Base-by-base conservation (phyloP, 2,888 invertebrate genomes). In the Apotomis capreana region DNA sequence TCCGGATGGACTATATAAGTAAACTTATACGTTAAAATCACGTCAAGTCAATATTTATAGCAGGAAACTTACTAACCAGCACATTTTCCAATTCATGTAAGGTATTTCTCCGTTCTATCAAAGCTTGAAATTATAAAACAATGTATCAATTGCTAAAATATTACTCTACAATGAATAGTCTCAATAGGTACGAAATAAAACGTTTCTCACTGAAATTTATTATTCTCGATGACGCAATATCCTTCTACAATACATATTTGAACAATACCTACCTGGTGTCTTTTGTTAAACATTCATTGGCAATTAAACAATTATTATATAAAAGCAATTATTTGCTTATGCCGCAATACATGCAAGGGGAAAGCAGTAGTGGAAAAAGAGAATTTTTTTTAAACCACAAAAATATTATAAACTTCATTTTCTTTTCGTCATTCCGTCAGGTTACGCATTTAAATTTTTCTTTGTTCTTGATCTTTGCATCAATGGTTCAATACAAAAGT, bases 241-340 rank as follows among this genome's bases (percentile, higher is more conserved):
- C 13, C 9, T 62, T 6, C 26, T 8, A 55, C 46, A 54, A 55
- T 49, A 55, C 46, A 12, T 40, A 51, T 51, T 62, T 49, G 49
- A 57, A 69, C 62, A 69, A 69, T 58, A 49, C 63, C 44, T 5
- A 44, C 26, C 26, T 26, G 3, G 36, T 4, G 13, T n/a, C n/a
- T 63, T 36, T 65, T 65, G 57, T 63, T 58, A 44, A 44, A 63
- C 62, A 52, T 63, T 59, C 69, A 69, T 69, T 69, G 69, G 63
- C 63, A 13, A 69, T 64, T 69, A 69, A 63, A 68, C 57, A 69
- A 69, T 69, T 63, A 69, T 62, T 65, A 55, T 57, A 26, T 8
- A 3, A 44, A n/a, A 46, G n/a, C 46, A 57, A 57, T 46, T 65
- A 65, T 65, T 65, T 65, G 65, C 65, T 36, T 46, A 57, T 46